Percentiles rank a stretch among this genome's conserved stretches.
Evolutionary conservation across 2,888 invertebrate species (phyloP).

Genomic region (Nephrotoma guestfalica): DNA sequence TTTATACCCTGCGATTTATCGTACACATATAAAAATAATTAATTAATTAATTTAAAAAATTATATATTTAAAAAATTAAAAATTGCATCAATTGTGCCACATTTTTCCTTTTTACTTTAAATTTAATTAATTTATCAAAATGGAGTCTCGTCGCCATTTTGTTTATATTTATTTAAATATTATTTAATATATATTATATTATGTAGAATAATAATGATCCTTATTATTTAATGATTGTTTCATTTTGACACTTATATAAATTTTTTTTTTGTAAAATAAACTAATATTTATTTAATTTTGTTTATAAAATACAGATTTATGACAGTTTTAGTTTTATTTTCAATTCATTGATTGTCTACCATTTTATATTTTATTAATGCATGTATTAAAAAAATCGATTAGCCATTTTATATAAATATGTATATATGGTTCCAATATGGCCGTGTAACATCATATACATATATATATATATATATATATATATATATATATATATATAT

Average conservation of each 20-base stretch:
- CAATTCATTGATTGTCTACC: background rate
- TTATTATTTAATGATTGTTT: slow-evolving; percentile 4
- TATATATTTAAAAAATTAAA: background rate
- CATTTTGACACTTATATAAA: background rate
- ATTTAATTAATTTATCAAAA: background rate
- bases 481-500: too few relatives aligned
- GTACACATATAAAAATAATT: background rate
- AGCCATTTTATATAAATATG: background rate
- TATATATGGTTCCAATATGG: background rate
- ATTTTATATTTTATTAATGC: background rate
- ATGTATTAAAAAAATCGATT: background rate
- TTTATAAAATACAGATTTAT: background rate
- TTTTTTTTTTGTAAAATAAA: background rate
- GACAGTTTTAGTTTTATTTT: background rate
- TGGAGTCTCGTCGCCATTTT: background rate
- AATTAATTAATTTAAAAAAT: background rate
- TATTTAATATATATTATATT: background rate
- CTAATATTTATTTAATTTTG: background rate
- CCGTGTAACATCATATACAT: background rate
- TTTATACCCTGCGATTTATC: slow-evolving; percentile 1
- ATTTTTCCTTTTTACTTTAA: background rate
- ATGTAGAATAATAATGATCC: background rate
- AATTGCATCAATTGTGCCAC: background rate
- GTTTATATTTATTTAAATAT: background rate
- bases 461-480: too few relatives aligned